Evolutionary conservation across 2,113 vertebrate species (phyloP).

Genomic region (Macrotus californicus): DNA sequence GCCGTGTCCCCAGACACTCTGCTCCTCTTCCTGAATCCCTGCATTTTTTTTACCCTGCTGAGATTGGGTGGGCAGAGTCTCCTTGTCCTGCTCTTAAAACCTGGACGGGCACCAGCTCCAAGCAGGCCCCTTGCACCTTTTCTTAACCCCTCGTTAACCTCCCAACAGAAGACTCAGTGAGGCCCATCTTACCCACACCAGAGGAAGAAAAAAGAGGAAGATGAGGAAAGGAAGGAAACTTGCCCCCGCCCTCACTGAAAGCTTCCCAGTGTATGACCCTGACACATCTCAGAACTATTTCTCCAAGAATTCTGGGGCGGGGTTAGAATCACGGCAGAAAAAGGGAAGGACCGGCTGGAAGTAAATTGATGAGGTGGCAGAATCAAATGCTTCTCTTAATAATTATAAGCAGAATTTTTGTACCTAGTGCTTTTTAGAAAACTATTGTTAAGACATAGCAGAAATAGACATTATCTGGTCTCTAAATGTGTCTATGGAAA

Average conservation of each 20-base stretch:
- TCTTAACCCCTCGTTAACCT: neutral
- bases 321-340: neutral
- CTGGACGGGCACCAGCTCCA: neutral
- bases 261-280: neutral
- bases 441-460: neutral
- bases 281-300: neutral
- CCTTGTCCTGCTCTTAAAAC: neutral
- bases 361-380: neutral
- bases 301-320: neutral
- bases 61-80: neutral
- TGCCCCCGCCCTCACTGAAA: neutral
- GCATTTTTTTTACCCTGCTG: neutral
- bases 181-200: neutral
- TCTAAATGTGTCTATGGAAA: neutral
- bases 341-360: conserved; percentile 1
- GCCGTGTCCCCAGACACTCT: neutral
- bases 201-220: conserved; percentile 43
- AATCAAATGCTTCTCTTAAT: neutral
- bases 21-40: neutral
- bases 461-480: neutral
- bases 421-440: neutral
- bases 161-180: neutral
- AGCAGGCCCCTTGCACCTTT: neutral
- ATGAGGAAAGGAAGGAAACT: conserved; percentile 8
- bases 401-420: neutral